Conservation (phyloP, 2,888 invertebrate genomes). For the Deladenus siricidicola region DNA sequence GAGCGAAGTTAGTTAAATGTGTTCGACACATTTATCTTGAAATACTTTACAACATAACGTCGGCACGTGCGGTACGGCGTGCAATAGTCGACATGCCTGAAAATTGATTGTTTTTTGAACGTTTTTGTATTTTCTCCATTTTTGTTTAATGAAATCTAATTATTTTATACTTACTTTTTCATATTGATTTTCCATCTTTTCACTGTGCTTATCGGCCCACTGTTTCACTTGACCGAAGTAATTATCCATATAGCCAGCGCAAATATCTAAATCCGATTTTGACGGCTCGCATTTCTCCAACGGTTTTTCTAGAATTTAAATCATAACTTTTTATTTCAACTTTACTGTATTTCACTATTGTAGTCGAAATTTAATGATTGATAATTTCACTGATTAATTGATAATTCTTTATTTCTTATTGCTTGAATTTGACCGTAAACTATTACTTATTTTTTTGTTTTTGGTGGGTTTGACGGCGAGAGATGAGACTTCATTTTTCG, state of each 20-base stretch:
- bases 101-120: constrained; percentile 10
- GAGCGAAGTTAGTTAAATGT: too few species aligned
- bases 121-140: too few species aligned
- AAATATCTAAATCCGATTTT: constrained; percentile 30
- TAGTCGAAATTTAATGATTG: too few species aligned
- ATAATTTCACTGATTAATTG: too few species aligned
- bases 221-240: constrained; percentile 28
- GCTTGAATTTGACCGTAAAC: not conserved
- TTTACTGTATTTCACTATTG: too few species aligned
- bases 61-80: constrained; percentile 32
- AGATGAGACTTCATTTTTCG: not conserved
- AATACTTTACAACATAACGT: constrained; percentile 30
- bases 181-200: constrained; percentile 25
- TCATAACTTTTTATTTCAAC: not conserved
- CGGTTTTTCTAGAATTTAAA: not conserved
- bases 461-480: too few species aligned
- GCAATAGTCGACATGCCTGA: constrained; percentile 30
- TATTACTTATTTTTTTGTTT: too few species aligned
- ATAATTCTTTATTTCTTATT: too few species aligned
- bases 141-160: not conserved
- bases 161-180: constrained; percentile 23
- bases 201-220: constrained; percentile 34
- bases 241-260: constrained; percentile 26
- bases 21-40: constrained; percentile 15
- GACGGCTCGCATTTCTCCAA: constrained; percentile 14